Base-by-base conservation (phyloP, 2,113 vertebrate species). In the Oxyruncus cristatus region DNA sequence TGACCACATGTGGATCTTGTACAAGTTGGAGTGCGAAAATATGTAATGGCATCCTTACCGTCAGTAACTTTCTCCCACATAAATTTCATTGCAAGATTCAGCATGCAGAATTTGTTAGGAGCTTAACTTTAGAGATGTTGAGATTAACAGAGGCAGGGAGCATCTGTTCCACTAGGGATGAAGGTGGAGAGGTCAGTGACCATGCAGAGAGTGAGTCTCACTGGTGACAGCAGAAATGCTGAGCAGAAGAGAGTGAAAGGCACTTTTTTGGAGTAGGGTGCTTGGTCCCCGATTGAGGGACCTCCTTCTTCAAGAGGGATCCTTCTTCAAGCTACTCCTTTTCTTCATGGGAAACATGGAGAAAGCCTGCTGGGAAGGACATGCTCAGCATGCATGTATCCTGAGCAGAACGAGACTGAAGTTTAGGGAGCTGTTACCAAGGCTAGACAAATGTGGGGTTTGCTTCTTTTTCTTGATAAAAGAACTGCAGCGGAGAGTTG, bases 11-110 rank as follows among this genome's bases (percentile, higher is more conserved):
- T 49, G 75, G 81, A 65, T 75, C 20, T 78, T 74, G 17, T 56
- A 11, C 18, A 32, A 44, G 17, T 35, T 78, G 85, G 55, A 88
- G 41, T 44, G 52, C 33, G 63, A 66, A 70, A 84, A 65, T 62
- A 39, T 0, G 1, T 50, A 52, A 70, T 2, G 6, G 9, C 42
- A 76, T 47, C 39, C 28, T 39, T 63, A 73, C 17, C 0, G 0
- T 28, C 7, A 5, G 6, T 78, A 30, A 16, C 67, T 28, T 75
- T 85, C 74, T 87, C 21, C 61, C 46, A 49, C 0, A 0, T 44
- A 39, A 73, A 53, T 76, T 80, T 65, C 8, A 17, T 68, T 3
- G 3, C n/a, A 46, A 88, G 86, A 55, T 84, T 74, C 55, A 53
- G 30, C 20, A 9, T 1, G 2, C 28, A 53, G 46, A 19, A 62